Evolutionary conservation across 2,888 invertebrate species (phyloP).

Genomic region (Nemapogon koenigi): DNA sequence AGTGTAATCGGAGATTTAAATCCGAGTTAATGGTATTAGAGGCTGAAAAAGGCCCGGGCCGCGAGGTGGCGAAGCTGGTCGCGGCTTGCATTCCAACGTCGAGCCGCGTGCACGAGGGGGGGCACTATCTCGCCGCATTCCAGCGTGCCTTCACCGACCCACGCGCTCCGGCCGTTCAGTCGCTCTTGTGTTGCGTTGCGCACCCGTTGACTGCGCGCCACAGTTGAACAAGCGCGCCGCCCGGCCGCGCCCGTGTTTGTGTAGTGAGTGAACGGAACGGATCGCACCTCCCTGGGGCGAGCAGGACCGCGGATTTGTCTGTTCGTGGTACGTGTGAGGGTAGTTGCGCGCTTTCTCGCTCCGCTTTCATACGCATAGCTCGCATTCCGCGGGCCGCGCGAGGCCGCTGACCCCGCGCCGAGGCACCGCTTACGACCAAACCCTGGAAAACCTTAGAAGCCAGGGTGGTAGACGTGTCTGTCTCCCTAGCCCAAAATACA

Average conservation of each 20-base stretch:
- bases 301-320: constrained; percentile 32
- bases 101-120: constrained; percentile 24
- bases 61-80: constrained; percentile 1
- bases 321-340: constrained; percentile 28
- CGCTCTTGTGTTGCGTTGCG: constrained; percentile 7
- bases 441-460: no score
- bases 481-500: no score
- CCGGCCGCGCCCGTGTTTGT: not conserved
- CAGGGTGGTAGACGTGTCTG: no score
- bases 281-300: constrained; percentile 38
- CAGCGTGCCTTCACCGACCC: constrained; percentile 69
- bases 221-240: constrained; percentile 18
- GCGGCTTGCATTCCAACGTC: no score
- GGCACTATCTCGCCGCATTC: constrained; percentile 41
- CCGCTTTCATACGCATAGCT: constrained; percentile 65
- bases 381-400: constrained; percentile 57
- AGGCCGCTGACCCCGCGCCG: constrained; percentile 64
- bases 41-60: not conserved
- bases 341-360: constrained; percentile 63
- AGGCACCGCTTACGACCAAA: no score
- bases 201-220: constrained; percentile 49
- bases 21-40: no score
- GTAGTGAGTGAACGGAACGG: constrained; percentile 60
- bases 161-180: constrained; percentile 28
- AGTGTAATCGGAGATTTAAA: no score